Base-by-base conservation (phyloP, 1,140 invertebrate species). In the Trypoxylus dichotomus region DNA sequence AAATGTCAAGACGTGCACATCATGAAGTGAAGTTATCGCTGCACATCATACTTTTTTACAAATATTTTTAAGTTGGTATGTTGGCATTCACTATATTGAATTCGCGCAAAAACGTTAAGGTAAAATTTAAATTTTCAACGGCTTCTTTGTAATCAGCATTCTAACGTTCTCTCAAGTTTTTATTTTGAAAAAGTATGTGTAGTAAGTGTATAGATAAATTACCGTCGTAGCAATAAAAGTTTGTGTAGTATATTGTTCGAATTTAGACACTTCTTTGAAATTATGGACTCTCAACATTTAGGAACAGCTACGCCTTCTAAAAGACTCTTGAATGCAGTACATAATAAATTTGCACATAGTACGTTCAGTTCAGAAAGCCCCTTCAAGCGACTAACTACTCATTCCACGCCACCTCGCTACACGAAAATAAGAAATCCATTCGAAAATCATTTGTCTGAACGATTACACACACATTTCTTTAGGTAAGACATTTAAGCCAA, bases 361-460 rank as follows among this genome's bases (percentile, higher is more conserved):
- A 68, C 54, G 11, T 76, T 68, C 32, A 41, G 3, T 42, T 24
- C 75, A 32, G 83, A 84, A 79, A 83, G 81, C 79, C 83, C 80
- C 27, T 84, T 83, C 76, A 75, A 77, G 77, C 76, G 71, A 58
- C 75, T 84, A 11, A 81, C 82, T 7, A 78, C 77, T 68, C 79
- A 79, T 77, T 83, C 83, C 2, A 84, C 83, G 13, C 83, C 83
- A 10, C 83, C 83, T 6, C 72, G 82, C 10, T 81, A 82, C 74
- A 42, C 78, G 3, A 85, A 80, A 79, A 83, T 86, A 43, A 77
- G 80, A 19, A 86, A 86, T 79, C 85, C 85, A 13, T 86, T 86
- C 75, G 84, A 86, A 77, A 58, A 77, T 15, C 83, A 83, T 32
- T 73, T 84, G 19, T 78, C 81, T 0, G 84, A 86, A 71, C 79